Percentiles rank a stretch among this genome's conserved stretches.
These are phyloP conservation scores for Reticulitermes lucifugus DNA, from an alignment of 2,888 invertebrate genomes.

Conservation along the genomic window DNA sequence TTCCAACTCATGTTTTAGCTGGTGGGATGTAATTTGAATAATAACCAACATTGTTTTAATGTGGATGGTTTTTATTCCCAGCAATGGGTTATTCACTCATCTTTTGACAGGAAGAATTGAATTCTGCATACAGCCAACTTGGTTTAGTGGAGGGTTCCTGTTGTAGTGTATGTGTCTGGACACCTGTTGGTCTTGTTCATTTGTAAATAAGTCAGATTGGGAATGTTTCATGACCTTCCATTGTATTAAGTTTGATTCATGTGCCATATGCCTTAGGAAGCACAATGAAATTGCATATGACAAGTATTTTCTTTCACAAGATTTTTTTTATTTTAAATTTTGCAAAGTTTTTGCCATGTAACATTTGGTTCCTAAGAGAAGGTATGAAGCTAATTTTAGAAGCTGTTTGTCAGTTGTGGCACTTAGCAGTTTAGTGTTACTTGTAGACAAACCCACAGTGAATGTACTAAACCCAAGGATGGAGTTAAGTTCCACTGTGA, in stretches of 20 bases:
- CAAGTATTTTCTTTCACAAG: neutral
- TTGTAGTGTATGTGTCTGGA: neutral
- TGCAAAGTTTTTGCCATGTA: neutral
- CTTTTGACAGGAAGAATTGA: neutral
- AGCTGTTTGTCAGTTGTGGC: neutral
- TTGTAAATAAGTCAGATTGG: conserved; percentile 9
- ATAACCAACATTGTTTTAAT: neutral
- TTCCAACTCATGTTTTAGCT: conserved; percentile 1
- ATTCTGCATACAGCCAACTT: neutral
- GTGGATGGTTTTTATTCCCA: neutral
- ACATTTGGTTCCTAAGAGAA: neutral
- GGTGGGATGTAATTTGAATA: neutral
- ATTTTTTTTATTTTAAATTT: neutral
- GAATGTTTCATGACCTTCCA: neutral
- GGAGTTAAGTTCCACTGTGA: neutral
- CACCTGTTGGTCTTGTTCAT: neutral
- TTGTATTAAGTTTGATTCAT: neutral
- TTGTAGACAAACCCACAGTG: neutral
- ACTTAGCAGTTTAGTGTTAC: neutral
- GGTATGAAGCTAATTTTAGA: neutral
- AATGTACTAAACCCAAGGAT: neutral
- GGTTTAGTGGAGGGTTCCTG: conserved; percentile 1
- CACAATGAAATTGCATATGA: neutral
- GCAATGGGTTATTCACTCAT: neutral
- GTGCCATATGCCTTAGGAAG: conserved; percentile 4